phyloP scores from a whole-genome alignment of 2,888 invertebrate genomes.

The Heteromyza rotundicornis region DNA sequence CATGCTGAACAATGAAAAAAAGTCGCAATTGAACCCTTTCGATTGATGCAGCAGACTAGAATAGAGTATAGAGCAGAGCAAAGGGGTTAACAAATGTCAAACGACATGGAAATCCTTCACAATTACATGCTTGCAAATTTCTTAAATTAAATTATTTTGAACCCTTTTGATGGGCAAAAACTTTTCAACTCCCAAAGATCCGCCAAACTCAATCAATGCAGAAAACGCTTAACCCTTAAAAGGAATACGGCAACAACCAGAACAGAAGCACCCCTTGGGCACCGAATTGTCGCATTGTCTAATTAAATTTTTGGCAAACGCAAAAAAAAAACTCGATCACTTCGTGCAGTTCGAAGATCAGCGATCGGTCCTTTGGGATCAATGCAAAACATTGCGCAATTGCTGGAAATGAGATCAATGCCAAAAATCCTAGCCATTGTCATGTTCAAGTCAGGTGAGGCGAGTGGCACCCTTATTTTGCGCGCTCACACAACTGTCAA shows the following conservation, averaged over 20 bases:
- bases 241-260: background rate
- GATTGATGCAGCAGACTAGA: too few relatives aligned
- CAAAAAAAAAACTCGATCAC: background rate
- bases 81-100: background rate
- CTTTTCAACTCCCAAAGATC: too few relatives aligned
- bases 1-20: background rate
- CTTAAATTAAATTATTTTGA: constrained; percentile 47
- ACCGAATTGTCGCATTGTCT: constrained; percentile 40
- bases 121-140: constrained; percentile 62
- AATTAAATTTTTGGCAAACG: constrained; percentile 39
- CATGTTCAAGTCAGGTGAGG: constrained; percentile 10
- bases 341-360: constrained; percentile 2
- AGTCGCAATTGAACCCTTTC: background rate
- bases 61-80: too few relatives aligned
- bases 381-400: constrained; percentile 6
- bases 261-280: background rate
- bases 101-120: constrained; percentile 39
- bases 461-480: constrained; percentile 1
- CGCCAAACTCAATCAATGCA: too few relatives aligned
- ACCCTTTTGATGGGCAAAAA: constrained; percentile 47
- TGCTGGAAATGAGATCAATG: too few relatives aligned
- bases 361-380: too few relatives aligned
- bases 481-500: constrained; percentile 8
- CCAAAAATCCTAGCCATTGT: too few relatives aligned
- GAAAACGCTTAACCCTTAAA: too few relatives aligned